Percentiles rank a stretch among this genome's conserved stretches.
Evolutionary conservation across 1,140 invertebrate species (phyloP).

Genomic region (Drosophila neocordata): DNA sequence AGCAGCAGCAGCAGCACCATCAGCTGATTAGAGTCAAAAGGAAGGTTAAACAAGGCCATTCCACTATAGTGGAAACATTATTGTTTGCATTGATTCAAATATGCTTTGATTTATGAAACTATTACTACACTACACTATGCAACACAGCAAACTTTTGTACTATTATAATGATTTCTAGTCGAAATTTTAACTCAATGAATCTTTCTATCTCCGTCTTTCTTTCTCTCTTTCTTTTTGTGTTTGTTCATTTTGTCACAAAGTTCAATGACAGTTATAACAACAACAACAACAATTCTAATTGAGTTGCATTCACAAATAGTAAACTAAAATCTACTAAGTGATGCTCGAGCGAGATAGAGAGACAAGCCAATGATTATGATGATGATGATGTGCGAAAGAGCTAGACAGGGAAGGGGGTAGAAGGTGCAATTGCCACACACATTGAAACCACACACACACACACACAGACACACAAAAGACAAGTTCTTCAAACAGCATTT

Average conservation of each 20-base stretch:
- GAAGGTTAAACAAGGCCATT: constrained; percentile 24
- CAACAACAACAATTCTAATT: constrained; percentile 59
- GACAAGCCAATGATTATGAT: not conserved
- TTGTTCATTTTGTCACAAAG: constrained; percentile 37
- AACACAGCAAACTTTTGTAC: too few species aligned
- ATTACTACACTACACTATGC: constrained; percentile 1
- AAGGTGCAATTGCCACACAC: constrained; percentile 44
- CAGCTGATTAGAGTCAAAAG: constrained; percentile 33
- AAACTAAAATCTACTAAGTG: constrained; percentile 19
- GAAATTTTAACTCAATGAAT: constrained; percentile 13
- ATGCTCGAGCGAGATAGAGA: not conserved
- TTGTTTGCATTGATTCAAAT: constrained; percentile 24
- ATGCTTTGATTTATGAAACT: constrained; percentile 54
- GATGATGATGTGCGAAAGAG: not conserved
- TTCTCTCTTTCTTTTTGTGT: not conserved
- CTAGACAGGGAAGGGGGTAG: too few species aligned
- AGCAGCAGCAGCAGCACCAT: constrained; percentile 18
- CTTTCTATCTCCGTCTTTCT: not conserved
- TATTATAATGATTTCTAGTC: not conserved
- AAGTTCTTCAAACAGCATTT: constrained; percentile 10
- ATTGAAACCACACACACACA: constrained; percentile 11
- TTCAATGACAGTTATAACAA: constrained; percentile 66
- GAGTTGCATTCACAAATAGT: constrained; percentile 47
- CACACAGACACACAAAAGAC: not conserved
- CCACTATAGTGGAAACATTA: constrained; percentile 30